phyloP scores from a whole-genome alignment of 2,113 vertebrate genomes.

The Periophthalmus modestus region DNA sequence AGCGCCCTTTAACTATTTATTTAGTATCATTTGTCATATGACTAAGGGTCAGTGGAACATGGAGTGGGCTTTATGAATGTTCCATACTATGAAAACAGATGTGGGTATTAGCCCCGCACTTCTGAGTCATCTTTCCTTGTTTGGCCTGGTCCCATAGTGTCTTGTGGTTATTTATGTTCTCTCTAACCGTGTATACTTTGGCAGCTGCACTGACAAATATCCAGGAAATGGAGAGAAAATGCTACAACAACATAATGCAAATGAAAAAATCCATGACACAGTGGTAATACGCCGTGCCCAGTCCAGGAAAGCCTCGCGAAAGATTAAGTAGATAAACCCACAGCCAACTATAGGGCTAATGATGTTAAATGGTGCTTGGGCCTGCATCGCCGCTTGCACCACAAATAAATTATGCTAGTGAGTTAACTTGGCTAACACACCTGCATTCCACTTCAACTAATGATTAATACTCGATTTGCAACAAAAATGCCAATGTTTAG shows the following conservation, averaged over 20 bases:
- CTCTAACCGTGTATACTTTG: constrained; percentile 9
- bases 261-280: constrained; percentile 29
- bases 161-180: constrained; percentile 26
- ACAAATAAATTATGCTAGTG: constrained; percentile 41
- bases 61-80: not conserved
- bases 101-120: not conserved
- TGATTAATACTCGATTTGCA: constrained; percentile 32
- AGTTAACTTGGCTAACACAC: constrained; percentile 21
- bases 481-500: not conserved
- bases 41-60: not conserved
- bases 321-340: constrained; percentile 23
- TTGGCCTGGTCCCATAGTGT: constrained; percentile 3
- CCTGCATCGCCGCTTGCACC: constrained; percentile 17
- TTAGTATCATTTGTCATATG: not conserved
- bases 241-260: constrained; percentile 42
- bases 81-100: not conserved
- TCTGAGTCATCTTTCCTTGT: constrained; percentile 1
- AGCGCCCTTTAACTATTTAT: too few relatives aligned
- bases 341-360: constrained; percentile 10
- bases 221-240: constrained; percentile 17
- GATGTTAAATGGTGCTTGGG: constrained; percentile 33
- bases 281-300: constrained; percentile 8
- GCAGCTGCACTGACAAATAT: constrained; percentile 23
- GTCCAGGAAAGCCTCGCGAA: constrained; percentile 15
- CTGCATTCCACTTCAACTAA: constrained; percentile 43